phyloP scores from a whole-genome alignment of 92 coral and sea anemone genomes.

The Isaurus tuberculatus region DNA sequence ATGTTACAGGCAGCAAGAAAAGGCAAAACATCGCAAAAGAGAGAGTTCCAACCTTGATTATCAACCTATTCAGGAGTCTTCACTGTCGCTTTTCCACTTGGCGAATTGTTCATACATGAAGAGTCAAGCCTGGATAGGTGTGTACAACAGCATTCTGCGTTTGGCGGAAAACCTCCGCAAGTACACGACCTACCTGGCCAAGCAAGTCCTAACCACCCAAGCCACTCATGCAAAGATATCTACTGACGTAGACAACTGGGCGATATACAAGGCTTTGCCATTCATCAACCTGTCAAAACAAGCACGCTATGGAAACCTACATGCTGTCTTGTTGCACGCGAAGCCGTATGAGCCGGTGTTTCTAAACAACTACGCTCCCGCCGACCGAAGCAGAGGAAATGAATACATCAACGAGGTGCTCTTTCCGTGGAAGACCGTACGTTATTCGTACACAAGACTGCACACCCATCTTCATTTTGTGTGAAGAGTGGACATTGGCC shows the following conservation, averaged over 20 bases:
- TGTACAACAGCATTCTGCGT: constrained; percentile 46
- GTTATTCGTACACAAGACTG: constrained; percentile 49
- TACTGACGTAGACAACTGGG: constrained; percentile 52
- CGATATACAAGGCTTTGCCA: constrained; percentile 44
- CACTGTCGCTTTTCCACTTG: constrained; percentile 43
- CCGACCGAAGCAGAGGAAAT: constrained; percentile 47
- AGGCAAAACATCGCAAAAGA: constrained; percentile 52
- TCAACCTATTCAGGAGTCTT: constrained; percentile 39
- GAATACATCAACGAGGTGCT: constrained; percentile 46
- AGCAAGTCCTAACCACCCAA: constrained; percentile 34
- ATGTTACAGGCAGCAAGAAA: constrained; percentile 52
- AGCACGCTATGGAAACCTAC: constrained; percentile 48
- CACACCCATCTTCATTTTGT: constrained; percentile 55
- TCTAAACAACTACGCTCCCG: constrained; percentile 48
- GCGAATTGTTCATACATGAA: constrained; percentile 50
- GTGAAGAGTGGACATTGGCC: constrained; percentile 41
- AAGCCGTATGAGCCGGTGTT: constrained; percentile 46
- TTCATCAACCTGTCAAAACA: constrained; percentile 35
- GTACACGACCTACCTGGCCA: constrained; percentile 51
- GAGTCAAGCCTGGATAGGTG: constrained; percentile 57
- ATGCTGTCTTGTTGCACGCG: constrained; percentile 50
- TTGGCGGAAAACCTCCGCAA: constrained; percentile 53
- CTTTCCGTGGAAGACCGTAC: constrained; percentile 48
- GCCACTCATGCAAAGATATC: constrained; percentile 45
- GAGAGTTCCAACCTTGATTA: constrained; percentile 34